Evolutionary conservation across 2,113 vertebrate genomes (phyloP).

Genomic region (Crotalus tigris): DNA sequence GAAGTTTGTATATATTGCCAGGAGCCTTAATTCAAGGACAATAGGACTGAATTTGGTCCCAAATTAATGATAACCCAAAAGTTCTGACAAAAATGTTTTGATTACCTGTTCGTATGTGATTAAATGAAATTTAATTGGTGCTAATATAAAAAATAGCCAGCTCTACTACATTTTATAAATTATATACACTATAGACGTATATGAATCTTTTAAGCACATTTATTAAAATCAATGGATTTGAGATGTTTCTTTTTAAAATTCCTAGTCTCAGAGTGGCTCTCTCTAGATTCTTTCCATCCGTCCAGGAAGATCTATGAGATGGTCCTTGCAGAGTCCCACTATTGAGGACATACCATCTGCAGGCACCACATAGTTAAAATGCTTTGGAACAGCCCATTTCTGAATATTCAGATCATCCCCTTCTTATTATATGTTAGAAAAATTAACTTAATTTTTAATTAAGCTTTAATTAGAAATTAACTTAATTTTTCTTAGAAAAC

Average conservation of each 20-base stretch:
- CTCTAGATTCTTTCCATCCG: neutral
- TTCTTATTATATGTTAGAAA: neutral
- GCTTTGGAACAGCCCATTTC: neutral
- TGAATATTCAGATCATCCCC: neutral
- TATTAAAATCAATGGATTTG: neutral
- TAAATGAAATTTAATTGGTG: neutral
- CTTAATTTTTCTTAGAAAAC: neutral
- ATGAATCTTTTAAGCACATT: neutral
- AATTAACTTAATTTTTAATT: neutral
- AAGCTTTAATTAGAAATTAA: neutral
- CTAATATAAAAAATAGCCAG: neutral
- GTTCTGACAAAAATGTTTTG: neutral
- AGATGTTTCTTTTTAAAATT: neutral
- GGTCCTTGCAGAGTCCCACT: neutral
- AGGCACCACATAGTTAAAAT: neutral
- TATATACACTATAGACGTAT: neutral
- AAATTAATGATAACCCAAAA: conserved; percentile 12
- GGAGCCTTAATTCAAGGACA: neutral
- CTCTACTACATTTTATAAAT: neutral
- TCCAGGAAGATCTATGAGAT: neutral
- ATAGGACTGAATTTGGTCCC: neutral
- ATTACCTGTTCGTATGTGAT: conserved; percentile 8
- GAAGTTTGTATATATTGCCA: neutral
- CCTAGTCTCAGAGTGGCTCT: neutral
- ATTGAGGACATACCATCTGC: neutral